A percentile compares a stretch with the other conserved stretches of the same genome.
These are phyloP conservation scores for Conger conger DNA, from an alignment of 2,113 vertebrate species.

Conservation along the genomic window DNA sequence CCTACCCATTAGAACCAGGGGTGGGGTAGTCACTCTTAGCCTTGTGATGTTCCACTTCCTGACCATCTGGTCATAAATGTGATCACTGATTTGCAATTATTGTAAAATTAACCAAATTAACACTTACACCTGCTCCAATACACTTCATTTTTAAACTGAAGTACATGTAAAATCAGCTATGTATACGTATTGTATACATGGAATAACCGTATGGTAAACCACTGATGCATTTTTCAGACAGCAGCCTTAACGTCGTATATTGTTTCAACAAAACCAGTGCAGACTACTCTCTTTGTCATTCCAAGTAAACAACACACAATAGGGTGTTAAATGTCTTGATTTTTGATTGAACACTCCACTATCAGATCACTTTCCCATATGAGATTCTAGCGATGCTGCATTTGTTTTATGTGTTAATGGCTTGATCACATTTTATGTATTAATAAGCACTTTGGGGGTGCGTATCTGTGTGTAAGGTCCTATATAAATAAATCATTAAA, in stretches of 20 bases:
- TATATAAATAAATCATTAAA: not conserved
- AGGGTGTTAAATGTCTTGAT: not conserved
- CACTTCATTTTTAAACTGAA: not conserved
- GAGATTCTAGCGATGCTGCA: not conserved
- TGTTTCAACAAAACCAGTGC: too few species aligned
- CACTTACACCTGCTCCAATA: not conserved
- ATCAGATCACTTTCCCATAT: not conserved
- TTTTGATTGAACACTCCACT: not conserved
- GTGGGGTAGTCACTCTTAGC: too few species aligned
- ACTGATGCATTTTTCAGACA: too few species aligned
- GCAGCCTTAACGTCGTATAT: too few species aligned
- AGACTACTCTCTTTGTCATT: not conserved
- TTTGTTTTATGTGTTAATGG: conserved; percentile 6
- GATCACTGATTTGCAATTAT: too few species aligned
- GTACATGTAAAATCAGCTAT: not conserved
- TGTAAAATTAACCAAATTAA: not conserved
- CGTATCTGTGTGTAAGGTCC: not conserved
- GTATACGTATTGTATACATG: too few species aligned
- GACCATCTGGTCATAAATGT: too few species aligned
- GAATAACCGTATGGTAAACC: too few species aligned
- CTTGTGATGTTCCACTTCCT: too few species aligned
- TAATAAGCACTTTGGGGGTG: not conserved
- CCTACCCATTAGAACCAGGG: too few species aligned
- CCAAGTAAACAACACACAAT: not conserved
- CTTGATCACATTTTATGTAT: not conserved